Evolutionary conservation across 2,888 invertebrate genomes (phyloP).

Genomic region (Scotopteryx bipunctaria): DNA sequence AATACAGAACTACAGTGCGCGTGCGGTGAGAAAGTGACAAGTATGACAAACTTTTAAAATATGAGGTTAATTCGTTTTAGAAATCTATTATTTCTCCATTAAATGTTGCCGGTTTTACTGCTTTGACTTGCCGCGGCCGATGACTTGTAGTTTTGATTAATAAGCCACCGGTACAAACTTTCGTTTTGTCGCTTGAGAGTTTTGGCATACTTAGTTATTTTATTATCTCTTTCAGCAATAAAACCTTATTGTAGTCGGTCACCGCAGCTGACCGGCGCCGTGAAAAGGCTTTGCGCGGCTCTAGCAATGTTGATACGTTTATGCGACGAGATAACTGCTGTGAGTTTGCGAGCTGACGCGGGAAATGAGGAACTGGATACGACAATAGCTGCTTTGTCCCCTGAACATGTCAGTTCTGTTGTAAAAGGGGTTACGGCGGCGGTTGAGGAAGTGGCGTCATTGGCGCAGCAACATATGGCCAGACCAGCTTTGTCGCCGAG

Average conservation of each 20-base stretch:
- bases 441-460: conserved; percentile 83
- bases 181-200: background rate
- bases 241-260: conserved; percentile 82
- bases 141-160: conserved; percentile 17
- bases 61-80: conserved; percentile 18
- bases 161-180: conserved; percentile 21
- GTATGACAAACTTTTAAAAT: conserved; percentile 18
- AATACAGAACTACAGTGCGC: background rate
- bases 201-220: conserved; percentile 11
- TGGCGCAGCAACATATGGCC: conserved; percentile 92
- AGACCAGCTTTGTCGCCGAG: conserved; percentile 77
- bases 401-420: conserved; percentile 70
- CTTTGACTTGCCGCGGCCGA: background rate
- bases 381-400: conserved; percentile 63
- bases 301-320: conserved; percentile 93
- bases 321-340: conserved; percentile 94
- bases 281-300: conserved; percentile 93
- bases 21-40: conserved; percentile 1
- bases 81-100: conserved; percentile 18
- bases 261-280: conserved; percentile 89
- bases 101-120: conserved; percentile 3
- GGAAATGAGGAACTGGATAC: conserved; percentile 66
- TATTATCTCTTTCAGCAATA: conserved; percentile 61
- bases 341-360: conserved; percentile 85
- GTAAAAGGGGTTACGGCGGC: conserved; percentile 71